Base-by-base conservation (phyloP, 1,140 invertebrate species). In the Lepidurus packardi region DNA sequence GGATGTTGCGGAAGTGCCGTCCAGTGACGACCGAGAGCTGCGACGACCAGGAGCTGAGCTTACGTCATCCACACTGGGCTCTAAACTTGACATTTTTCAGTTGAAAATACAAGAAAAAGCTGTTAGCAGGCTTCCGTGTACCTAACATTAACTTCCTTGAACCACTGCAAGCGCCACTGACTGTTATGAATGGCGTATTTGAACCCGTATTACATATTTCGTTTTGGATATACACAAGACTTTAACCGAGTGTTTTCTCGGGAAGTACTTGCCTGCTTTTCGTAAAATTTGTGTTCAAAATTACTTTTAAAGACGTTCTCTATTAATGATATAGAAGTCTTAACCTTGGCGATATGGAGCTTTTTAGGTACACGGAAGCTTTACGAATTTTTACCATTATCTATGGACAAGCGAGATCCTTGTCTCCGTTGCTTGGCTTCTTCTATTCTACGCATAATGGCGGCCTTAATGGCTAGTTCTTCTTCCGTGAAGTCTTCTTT, bases 1-100 rank as follows among this genome's bases (percentile, higher is more conserved):
- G 11, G 92, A 94, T 1, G 92, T 94, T 24, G 93, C 91, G 77
- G 91, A 93, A 3, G 93, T 94, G 81, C 93, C 92, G 13, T 92
- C 92, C 45, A 94, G 86, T 42, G 92, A 94, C 25, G 91, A 88
- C 77, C 91, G 86, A 7, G 92, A 93, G 78, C 83, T 82, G 65
- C 86, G 85, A 7, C 87, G 85, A 65, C 87, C 87, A 34, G 87
- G 80, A 25, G 90, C 85, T 76, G 90, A 91, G 83, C 88, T 88
- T 53, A 88, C 89, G 80, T 91, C 90, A 75, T 91, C 90, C 75
- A 91, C 87, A 82, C 89, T 90, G 43, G 88, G 88, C 83, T 91
- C 90, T 82, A 90, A 89, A 16, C 90, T 90, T 34, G 34, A 34
- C 34, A 34, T 34, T 34, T 34, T 34, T 34, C 3, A 34, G 34